These are phyloP conservation scores for Scaptomyza reducta DNA, from an alignment of 2,888 invertebrate species.

Conservation along the genomic window DNA sequence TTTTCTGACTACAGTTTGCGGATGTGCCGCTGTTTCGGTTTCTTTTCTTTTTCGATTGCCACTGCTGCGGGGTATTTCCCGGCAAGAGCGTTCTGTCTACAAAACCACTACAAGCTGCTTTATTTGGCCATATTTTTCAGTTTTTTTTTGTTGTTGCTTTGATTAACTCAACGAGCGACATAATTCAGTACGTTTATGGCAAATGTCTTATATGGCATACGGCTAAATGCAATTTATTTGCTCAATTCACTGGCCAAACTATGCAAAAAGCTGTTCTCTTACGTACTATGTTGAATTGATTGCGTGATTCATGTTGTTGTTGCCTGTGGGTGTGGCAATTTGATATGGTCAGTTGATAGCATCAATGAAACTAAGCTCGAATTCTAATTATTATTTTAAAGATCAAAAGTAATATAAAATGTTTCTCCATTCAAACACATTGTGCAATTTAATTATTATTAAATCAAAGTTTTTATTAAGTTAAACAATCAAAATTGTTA, in stretches of 20 bases:
- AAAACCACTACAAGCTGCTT: slow-evolving; percentile 59
- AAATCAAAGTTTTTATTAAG: background rate
- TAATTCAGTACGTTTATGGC: slow-evolving; percentile 73
- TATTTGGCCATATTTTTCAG: slow-evolving; percentile 64
- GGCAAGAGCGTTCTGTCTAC: slow-evolving; percentile 37
- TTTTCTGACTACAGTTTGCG: slow-evolving; percentile 48
- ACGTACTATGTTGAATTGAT: slow-evolving; percentile 30
- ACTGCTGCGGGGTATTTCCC: slow-evolving; percentile 69
- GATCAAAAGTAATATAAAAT: too few species aligned
- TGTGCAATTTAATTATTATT: too few species aligned
- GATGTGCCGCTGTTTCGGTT: slow-evolving; percentile 53
- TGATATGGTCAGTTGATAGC: slow-evolving; percentile 4
- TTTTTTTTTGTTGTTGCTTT: slow-evolving; percentile 19
- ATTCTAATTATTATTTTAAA: too few species aligned
- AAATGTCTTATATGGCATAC: slow-evolving; percentile 51
- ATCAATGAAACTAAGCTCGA: slow-evolving; percentile 9
- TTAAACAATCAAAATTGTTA: slow-evolving; percentile 1
- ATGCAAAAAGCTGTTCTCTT: slow-evolving; percentile 32
- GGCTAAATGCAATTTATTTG: slow-evolving; percentile 68
- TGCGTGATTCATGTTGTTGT: slow-evolving; percentile 45
- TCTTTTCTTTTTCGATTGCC: slow-evolving; percentile 24
- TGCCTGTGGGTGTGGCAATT: slow-evolving; percentile 46
- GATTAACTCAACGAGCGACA: slow-evolving; percentile 74
- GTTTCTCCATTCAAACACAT: too few species aligned
- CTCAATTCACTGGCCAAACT: slow-evolving; percentile 31